Base-by-base conservation (phyloP, 2,888 invertebrate genomes). In the Zaprionus lineosus region DNA sequence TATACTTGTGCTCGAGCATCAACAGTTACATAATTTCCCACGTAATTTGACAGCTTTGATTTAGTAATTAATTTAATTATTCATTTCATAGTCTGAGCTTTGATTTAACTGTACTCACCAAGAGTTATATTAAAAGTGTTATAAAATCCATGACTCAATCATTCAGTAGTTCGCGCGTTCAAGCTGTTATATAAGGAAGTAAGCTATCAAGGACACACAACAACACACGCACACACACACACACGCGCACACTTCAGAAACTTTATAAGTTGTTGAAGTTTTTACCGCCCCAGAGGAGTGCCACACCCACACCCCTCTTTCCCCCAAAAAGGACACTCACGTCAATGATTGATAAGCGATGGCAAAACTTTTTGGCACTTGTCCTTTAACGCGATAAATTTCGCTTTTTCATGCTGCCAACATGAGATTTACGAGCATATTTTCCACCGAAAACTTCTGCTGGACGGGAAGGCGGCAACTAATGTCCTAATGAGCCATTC, bases 371-470 rank as follows among this genome's bases (percentile, higher is more conserved):
- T 63, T 70, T 63, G 73, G 61, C 79, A 75, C 73, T 83, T 78
- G 84, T 81, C 81, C 68, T 77, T 68, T 59, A 41, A 37, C 59
- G 63, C 69, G 76, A 85, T 83, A 83, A 85, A 78, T 84, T 74
- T 63, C 29, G 66, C 62, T 57, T 67, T 75, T 68, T 61, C 77
- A 60, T 55, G 60, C 69, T 83, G 60, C 67, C 61, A 66, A 51
- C 66, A 43, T 52, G 62, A 79, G 81, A 79, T 83, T 79, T 79
- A 79, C 84, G 83, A 79, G 84, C 72, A 77, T 83, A 77, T 83
- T 83, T 83, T 77, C 72, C 53, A 55, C n/a, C n/a, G 52, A 72
- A 66, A 79, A 76, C 60, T 78, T 82, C 57, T 44, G 11, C 50
- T 34, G 47, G 18, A 53, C 44, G 31, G 48, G 63, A 79, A 78